Evolutionary conservation across 92 coral and sea anemone species (phyloP).

Genomic region (Hydrozoanthus gracilis): DNA sequence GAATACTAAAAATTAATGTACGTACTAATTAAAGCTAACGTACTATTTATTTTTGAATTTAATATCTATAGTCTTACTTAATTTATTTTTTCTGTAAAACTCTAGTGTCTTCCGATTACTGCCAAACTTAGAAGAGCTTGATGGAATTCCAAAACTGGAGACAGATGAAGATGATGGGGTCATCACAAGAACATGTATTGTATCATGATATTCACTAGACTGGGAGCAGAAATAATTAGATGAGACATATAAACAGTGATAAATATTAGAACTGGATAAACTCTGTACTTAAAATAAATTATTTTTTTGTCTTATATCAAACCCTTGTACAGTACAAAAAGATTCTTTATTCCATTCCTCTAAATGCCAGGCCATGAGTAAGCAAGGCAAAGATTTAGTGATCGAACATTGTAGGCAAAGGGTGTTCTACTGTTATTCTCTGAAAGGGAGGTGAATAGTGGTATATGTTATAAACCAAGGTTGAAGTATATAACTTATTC

Average conservation of each 20-base stretch:
- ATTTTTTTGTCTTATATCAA: too few relatives aligned
- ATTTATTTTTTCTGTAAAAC: neutral
- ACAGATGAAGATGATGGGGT: slow-evolving; percentile 66
- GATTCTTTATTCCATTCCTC: too few relatives aligned
- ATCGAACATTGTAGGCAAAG: too few relatives aligned
- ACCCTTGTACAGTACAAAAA: too few relatives aligned
- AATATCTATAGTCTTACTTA: neutral
- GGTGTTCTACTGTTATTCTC: too few relatives aligned
- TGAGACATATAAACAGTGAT: neutral
- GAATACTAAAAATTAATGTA: too few relatives aligned
- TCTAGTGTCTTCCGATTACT: slow-evolving; percentile 84
- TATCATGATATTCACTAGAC: slow-evolving; percentile 53
- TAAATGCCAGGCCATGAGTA: too few relatives aligned
- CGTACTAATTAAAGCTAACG: neutral
- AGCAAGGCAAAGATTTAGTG: too few relatives aligned
- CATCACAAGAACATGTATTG: slow-evolving; percentile 72
- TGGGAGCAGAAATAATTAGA: neutral
- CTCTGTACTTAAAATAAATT: neutral
- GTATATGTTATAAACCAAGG: too few relatives aligned
- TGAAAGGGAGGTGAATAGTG: too few relatives aligned
- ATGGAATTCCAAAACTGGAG: slow-evolving; percentile 89
- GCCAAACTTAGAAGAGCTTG: slow-evolving; percentile 82
- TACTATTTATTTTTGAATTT: neutral
- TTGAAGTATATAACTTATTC: too few relatives aligned
- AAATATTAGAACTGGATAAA: neutral